These are phyloP conservation scores for Carassius gibelio DNA, from an alignment of 2,113 vertebrate genomes.

Conservation along the genomic window DNA sequence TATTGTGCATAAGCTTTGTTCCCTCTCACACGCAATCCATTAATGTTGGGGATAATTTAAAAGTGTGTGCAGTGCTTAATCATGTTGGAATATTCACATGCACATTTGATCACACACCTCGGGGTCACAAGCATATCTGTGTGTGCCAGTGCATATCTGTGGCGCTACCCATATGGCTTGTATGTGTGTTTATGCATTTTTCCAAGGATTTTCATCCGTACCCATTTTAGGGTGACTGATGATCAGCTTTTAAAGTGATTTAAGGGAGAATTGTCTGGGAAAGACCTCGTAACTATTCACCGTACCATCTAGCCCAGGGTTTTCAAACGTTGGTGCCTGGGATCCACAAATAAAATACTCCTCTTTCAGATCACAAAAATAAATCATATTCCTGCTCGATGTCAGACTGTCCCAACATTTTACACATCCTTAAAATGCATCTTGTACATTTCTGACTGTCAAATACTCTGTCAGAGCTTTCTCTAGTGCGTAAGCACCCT, in stretches of 20 bases:
- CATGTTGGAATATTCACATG: slow-evolving; percentile 39
- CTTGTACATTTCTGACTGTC: background rate
- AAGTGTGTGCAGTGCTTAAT: background rate
- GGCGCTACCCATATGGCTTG: slow-evolving; percentile 21
- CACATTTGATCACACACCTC: slow-evolving; percentile 57
- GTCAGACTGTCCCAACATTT: background rate
- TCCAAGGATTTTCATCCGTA: background rate
- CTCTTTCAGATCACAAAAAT: too few species aligned
- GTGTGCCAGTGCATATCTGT: slow-evolving; percentile 50
- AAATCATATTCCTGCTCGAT: background rate
- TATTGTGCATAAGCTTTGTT: slow-evolving; percentile 12
- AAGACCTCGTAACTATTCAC: background rate
- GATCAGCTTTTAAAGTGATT: background rate
- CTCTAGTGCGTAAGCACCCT: background rate
- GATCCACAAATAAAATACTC: too few species aligned
- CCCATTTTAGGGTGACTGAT: background rate
- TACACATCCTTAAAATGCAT: background rate
- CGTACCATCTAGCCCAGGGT: background rate
- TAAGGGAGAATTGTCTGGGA: background rate
- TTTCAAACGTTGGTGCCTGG: too few species aligned
- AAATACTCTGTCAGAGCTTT: background rate
- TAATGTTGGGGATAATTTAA: slow-evolving; percentile 1
- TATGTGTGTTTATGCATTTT: slow-evolving; percentile 1
- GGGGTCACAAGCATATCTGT: slow-evolving; percentile 58
- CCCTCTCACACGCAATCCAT: slow-evolving; percentile 14